These are phyloP conservation scores for Cheilosia vulpina DNA, from an alignment of 2,888 invertebrate genomes.

Conservation along the genomic window DNA sequence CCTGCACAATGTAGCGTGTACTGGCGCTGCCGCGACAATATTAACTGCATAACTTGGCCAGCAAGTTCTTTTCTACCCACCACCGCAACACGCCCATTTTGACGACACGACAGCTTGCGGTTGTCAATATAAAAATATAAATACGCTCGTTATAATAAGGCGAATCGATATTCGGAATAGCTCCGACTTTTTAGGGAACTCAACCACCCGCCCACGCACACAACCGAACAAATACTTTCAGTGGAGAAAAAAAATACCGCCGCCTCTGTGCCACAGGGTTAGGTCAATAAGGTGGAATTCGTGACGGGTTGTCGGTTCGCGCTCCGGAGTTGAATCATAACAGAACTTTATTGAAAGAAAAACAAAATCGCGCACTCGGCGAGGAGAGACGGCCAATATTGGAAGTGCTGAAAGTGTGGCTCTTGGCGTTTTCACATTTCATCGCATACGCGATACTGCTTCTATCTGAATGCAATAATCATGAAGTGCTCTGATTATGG, in stretches of 20 bases:
- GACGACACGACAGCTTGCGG: constrained; percentile 39
- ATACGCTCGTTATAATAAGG: neutral
- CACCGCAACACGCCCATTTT: neutral
- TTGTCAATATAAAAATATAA: constrained; percentile 20
- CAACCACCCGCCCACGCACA: neutral
- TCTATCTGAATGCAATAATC: constrained; percentile 20
- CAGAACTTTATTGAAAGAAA: constrained; percentile 18
- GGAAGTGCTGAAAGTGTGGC: constrained; percentile 7
- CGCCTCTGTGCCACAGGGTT: constrained; percentile 8
- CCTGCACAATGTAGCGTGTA: constrained; percentile 14
- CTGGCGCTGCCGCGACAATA: constrained; percentile 16
- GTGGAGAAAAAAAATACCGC: neutral
- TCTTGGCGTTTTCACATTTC: constrained; percentile 18
- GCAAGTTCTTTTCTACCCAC: neutral
- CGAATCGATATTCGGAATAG: constrained; percentile 45
- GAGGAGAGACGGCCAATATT: constrained; percentile 23
- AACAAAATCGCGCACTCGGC: neutral
- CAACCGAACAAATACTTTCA: neutral
- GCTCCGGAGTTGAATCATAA: constrained; percentile 14
- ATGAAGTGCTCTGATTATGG: constrained; percentile 54
- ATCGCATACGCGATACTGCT: neutral
- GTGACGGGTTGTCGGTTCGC: constrained; percentile 11
- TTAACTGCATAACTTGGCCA: constrained; percentile 18
- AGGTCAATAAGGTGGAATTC: constrained; percentile 43
- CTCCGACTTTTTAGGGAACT: constrained; percentile 42